Evolutionary conservation across 2,888 invertebrate genomes (phyloP).

Genomic region (Chamaedrilus cognettii): DNA sequence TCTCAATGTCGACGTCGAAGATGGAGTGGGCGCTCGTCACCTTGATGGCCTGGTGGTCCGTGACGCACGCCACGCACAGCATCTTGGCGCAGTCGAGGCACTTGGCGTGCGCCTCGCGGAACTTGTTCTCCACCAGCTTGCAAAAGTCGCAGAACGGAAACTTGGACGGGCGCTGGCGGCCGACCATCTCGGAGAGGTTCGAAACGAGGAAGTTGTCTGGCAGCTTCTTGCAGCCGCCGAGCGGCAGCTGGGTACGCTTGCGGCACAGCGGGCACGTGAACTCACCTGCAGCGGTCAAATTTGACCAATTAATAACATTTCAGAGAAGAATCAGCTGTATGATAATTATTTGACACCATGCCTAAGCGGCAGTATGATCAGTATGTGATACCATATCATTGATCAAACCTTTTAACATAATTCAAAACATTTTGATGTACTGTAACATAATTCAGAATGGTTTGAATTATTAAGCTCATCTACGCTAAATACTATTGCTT

Average conservation of each 20-base stretch:
- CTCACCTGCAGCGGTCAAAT: slow-evolving; percentile 46
- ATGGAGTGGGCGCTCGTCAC: slow-evolving; percentile 59
- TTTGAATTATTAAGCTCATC: no score
- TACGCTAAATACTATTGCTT: no score
- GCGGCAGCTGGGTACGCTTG: slow-evolving; percentile 59
- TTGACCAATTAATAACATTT: no score
- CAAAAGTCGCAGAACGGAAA: slow-evolving; percentile 60
- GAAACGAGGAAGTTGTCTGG: slow-evolving; percentile 61
- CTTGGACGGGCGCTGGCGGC: slow-evolving; percentile 55
- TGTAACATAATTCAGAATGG: no score
- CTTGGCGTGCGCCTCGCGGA: slow-evolving; percentile 57
- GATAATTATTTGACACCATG: no score
- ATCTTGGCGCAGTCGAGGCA: slow-evolving; percentile 60
- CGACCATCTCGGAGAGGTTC: slow-evolving; percentile 56
- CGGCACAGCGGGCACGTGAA: slow-evolving; percentile 61
- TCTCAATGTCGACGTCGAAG: slow-evolving; percentile 60
- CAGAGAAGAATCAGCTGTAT: no score
- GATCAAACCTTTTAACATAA: no score
- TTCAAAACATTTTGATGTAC: no score
- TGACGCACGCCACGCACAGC: slow-evolving; percentile 57
- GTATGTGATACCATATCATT: no score
- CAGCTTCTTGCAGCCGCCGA: slow-evolving; percentile 60
- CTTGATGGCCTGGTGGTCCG: slow-evolving; percentile 56
- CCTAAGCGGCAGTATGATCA: no score
- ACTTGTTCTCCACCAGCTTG: slow-evolving; percentile 55